Conservation (phyloP, 2,113 vertebrate genomes). For the Promerops cafer region DNA sequence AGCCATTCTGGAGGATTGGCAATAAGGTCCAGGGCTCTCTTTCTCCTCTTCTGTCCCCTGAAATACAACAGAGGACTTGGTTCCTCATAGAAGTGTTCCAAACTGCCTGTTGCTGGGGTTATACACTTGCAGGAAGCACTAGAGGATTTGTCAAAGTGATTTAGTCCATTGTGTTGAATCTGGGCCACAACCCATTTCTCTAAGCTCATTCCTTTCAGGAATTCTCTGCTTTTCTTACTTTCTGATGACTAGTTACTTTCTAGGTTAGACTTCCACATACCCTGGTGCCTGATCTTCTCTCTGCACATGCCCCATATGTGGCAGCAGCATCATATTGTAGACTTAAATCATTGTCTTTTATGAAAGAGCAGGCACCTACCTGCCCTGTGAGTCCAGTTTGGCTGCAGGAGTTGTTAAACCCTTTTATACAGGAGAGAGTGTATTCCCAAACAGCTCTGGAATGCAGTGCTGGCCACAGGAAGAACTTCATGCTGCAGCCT, state of each 20-base stretch:
- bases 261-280: background rate
- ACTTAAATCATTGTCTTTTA: background rate
- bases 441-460: background rate
- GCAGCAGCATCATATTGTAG: background rate
- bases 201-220: slow-evolving; percentile 21
- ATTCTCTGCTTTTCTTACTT: slow-evolving; percentile 9
- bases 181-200: slow-evolving; percentile 14
- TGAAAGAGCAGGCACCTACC: background rate
- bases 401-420: background rate
- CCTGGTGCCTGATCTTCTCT: background rate
- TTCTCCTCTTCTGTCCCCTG: background rate
- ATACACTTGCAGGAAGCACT: slow-evolving; percentile 17
- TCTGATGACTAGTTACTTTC: background rate
- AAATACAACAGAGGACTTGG: slow-evolving; percentile 16
- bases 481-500: background rate
- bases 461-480: background rate
- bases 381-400: background rate
- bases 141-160: slow-evolving; percentile 30
- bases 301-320: background rate
- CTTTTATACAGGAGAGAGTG: background rate
- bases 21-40: background rate
- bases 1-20: slow-evolving; percentile 25
- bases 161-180: slow-evolving; percentile 14
- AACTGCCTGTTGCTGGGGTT: background rate
- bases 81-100: slow-evolving; percentile 23